Conservation (phyloP, 2,113 vertebrate species). For the Leucopternis melanops region DNA sequence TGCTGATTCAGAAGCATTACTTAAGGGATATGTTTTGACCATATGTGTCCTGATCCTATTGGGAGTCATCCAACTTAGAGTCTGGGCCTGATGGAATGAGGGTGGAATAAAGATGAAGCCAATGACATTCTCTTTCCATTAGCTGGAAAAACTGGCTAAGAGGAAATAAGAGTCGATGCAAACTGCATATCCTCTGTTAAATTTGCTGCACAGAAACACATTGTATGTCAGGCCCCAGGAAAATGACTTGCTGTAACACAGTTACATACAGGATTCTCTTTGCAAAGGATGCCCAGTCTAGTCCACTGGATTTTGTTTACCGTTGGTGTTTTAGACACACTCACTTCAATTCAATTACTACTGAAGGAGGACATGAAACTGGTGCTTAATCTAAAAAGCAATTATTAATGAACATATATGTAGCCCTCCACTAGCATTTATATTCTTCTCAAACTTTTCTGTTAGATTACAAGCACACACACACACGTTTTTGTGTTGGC, state of each 20-base stretch:
- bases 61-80: background rate
- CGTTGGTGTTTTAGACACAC: background rate
- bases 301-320: background rate
- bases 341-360: background rate
- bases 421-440: background rate
- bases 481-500: background rate
- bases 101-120: slow-evolving; percentile 17
- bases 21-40: background rate
- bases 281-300: background rate
- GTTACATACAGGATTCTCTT: background rate
- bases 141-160: slow-evolving; percentile 16
- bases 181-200: background rate
- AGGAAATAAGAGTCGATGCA: background rate
- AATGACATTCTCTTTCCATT: slow-evolving; percentile 39
- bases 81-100: background rate
- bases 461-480: background rate
- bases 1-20: slow-evolving; percentile 9
- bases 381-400: background rate
- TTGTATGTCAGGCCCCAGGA: background rate
- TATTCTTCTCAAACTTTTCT: background rate
- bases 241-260: background rate
- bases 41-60: background rate
- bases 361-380: background rate
- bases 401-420: background rate
- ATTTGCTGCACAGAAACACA: background rate